Base-by-base conservation (phyloP, 2,113 vertebrate genomes). In the Thamnophis sirtalis region DNA sequence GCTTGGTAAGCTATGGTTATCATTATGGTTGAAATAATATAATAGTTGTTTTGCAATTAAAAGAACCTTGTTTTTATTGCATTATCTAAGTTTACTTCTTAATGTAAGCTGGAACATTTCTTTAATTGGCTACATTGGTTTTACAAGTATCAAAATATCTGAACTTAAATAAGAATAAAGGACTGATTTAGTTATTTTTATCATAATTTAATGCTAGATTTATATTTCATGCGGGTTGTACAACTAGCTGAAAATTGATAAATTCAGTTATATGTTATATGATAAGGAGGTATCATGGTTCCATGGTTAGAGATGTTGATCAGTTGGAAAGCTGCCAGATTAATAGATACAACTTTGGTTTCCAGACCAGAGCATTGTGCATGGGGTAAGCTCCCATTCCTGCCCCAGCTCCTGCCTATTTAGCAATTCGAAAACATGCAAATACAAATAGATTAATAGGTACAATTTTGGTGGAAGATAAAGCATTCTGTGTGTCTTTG, bases 61-160 rank as follows among this genome's bases (percentile, higher is more conserved):
- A 56, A 54, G 33, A 55, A 9, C 9, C 53, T 4, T 56, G 8
- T 4, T 54, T 5, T 55, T n/a, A 28, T 55, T 87, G 86, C 4
- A 38, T 88, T 38, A 33, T 33, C 53, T 38, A 43, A 24, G 8
- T 38, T 55, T 88, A 22, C 4, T 33, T 89, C 43, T 90, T 96
- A 53, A 53, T 90, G 68, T 87, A 87, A 56, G 24, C 49, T 85
- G 95, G 63, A 87, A 90, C 93, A 91, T 43, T 11, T 28, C 55
- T 93, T 87, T 90, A 95, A 94, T 49, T 90, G 73, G 19, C 5
- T 43, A 5, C 11, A 9, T 55, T 19, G 22, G 54, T 84, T 22
- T 84, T 28, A 13, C 53, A 1, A 54, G 15, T 21, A 13, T 28
- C 21, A 85, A 58, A 26, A 43, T 28, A 48, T 8, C 33, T 56